Conservation (phyloP, 2,888 invertebrate species). For the Arenicola marina region DNA sequence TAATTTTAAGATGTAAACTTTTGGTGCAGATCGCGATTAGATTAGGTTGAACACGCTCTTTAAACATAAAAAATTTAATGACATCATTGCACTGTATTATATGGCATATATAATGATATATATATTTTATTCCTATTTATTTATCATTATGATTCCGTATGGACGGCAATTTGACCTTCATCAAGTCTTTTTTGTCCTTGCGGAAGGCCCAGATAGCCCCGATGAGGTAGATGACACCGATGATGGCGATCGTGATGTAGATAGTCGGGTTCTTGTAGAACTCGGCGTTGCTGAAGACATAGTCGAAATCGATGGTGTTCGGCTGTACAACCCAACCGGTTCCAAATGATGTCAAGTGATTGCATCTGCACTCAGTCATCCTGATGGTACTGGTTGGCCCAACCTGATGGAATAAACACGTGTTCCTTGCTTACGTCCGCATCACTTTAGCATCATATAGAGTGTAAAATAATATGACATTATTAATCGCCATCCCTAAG, state of each 20-base stretch:
- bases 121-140: no score
- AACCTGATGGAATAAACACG: no score
- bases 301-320: conserved; percentile 64
- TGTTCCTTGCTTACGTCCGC: no score
- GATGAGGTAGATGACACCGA: conserved; percentile 54
- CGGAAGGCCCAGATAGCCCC: conserved; percentile 61
- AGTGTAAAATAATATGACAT: no score
- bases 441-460: no score
- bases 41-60: no score
- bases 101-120: neutral
- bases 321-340: conserved; percentile 63
- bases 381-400: neutral
- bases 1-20: no score
- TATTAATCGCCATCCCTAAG: no score
- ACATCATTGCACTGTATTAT: neutral
- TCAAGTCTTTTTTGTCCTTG: conserved; percentile 61
- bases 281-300: conserved; percentile 62
- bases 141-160: neutral
- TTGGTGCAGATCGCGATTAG: no score
- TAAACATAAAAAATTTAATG: neutral
- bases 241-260: conserved; percentile 62
- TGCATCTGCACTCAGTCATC: conserved; percentile 44
- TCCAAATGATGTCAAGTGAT: conserved; percentile 63
- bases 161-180: conserved; percentile 48
- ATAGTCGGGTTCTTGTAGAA: conserved; percentile 63